Conservation (phyloP, 2,888 invertebrate species). For the Platycheirus rosarum region DNA sequence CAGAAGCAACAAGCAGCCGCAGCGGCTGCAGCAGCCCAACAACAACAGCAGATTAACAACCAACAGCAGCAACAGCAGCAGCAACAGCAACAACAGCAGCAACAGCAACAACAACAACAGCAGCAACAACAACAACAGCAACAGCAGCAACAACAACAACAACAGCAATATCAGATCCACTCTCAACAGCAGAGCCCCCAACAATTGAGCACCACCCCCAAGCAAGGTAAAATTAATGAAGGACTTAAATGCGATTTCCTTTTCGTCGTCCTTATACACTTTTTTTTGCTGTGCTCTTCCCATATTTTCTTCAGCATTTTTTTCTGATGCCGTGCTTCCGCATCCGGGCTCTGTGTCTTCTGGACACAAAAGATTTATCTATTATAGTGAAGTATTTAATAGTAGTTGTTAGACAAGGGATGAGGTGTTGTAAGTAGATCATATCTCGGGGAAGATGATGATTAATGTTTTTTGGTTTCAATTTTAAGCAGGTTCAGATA, state of each 20-base stretch:
- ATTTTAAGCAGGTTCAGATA: conserved; percentile 52
- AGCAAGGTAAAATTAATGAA: conserved; percentile 80
- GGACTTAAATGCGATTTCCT: conserved; percentile 63
- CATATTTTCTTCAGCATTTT: conserved; percentile 17
- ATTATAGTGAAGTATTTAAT: conserved; percentile 71
- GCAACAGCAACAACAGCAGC: conserved; percentile 58
- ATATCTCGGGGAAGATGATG: conserved; percentile 69
- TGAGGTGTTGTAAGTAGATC: conserved; percentile 73
- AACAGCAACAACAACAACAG: conserved; percentile 78
- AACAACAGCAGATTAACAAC: conserved; percentile 78
- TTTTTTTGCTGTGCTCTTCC: conserved; percentile 25
- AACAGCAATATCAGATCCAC: conserved; percentile 82
- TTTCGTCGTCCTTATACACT: conserved; percentile 29
- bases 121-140: conserved; percentile 79
- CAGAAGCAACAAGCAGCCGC: conserved; percentile 77
- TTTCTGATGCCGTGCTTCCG: conserved; percentile 7
- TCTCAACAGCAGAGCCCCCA: conserved; percentile 83
- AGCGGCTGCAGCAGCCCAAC: conserved; percentile 71
- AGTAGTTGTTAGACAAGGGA: conserved; percentile 72
- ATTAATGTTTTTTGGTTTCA: conserved; percentile 71
- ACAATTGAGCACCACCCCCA: conserved; percentile 81
- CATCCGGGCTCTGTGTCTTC: conserved; percentile 34
- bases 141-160: conserved; percentile 77
- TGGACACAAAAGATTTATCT: conserved; percentile 66
- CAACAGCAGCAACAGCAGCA: conserved; percentile 75